phyloP scores from a whole-genome alignment of 2,113 vertebrate species.

The Podiceps cristatus region DNA sequence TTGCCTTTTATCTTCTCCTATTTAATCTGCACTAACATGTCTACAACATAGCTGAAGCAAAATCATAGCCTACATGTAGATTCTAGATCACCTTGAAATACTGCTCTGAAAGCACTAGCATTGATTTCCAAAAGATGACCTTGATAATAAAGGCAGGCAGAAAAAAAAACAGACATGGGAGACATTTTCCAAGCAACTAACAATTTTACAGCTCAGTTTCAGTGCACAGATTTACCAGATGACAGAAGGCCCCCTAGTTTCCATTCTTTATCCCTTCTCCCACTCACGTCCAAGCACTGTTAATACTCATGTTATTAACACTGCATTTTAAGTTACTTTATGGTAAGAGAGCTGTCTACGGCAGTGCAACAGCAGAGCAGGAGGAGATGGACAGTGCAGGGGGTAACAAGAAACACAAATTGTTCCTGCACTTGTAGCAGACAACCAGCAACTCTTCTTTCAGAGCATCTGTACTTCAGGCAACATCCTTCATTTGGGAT shows the following conservation, averaged over 20 bases:
- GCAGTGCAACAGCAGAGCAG: neutral
- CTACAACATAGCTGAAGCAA: neutral
- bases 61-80: neutral
- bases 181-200: neutral
- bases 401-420: neutral
- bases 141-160: neutral
- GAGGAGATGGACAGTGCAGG: neutral
- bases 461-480: neutral
- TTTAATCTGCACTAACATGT: slow-evolving; percentile 4
- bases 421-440: neutral
- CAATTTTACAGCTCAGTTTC: neutral
- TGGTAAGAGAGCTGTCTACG: neutral
- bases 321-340: neutral
- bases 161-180: neutral
- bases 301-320: neutral
- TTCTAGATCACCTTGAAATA: slow-evolving; percentile 25
- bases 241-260: neutral
- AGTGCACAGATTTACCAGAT: neutral
- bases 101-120: neutral
- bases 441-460: neutral
- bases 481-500: neutral
- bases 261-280: neutral
- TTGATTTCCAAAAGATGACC: neutral
- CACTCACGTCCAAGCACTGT: neutral
- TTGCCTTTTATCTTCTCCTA: slow-evolving; percentile 38